Conservation (phyloP, 1,140 invertebrate genomes). For the Hetaerina americana region DNA sequence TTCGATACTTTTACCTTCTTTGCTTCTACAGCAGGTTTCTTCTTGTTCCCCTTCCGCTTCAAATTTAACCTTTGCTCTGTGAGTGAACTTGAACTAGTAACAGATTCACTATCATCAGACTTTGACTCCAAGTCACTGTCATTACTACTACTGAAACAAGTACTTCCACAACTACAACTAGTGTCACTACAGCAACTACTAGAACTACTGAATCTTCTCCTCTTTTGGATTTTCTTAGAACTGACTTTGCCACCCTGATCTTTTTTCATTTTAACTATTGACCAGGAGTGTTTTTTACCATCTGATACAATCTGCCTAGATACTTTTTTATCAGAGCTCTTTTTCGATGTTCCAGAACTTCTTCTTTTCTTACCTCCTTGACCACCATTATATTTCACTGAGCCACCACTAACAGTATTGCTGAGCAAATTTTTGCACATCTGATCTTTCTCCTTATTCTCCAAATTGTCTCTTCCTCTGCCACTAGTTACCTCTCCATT, state of each 20-base stretch:
- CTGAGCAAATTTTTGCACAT: neutral
- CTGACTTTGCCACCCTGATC: no score
- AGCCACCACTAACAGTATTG: neutral
- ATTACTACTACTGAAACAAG: neutral
- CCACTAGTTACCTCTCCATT: neutral
- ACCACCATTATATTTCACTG: neutral
- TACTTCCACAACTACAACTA: neutral
- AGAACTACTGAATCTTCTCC: neutral
- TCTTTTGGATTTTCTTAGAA: neutral
- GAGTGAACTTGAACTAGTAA: neutral
- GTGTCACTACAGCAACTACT: neutral
- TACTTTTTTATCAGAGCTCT: neutral
- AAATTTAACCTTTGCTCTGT: neutral
- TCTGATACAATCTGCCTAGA: neutral
- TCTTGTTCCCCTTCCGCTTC: neutral
- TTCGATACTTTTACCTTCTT: neutral
- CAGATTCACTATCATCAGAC: neutral
- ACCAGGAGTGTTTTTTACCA: neutral
- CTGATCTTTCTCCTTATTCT: neutral
- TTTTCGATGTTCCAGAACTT: neutral
- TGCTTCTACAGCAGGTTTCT: neutral
- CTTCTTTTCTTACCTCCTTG: neutral
- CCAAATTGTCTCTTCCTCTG: neutral
- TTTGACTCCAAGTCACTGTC: neutral
- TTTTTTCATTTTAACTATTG: neutral